Base-by-base conservation (phyloP, 2,113 vertebrate species). In the Hirundichthys speculiger region DNA sequence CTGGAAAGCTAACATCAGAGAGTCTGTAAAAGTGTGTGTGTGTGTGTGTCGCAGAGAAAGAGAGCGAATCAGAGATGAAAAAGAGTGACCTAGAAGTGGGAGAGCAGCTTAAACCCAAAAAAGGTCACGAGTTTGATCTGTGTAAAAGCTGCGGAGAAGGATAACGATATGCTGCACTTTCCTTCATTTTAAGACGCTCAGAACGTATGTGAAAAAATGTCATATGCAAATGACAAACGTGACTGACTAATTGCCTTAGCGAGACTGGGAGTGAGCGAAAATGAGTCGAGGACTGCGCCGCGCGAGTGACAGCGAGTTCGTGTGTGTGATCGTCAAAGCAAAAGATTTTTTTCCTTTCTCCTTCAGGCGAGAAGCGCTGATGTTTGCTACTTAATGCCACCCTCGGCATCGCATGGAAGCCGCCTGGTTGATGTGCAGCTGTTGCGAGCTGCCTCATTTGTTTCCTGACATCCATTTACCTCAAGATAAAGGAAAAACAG, bases 381-480 rank as follows among this genome's bases (percentile, higher is more conserved):
- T 72, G 83, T 85, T 81, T 64, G 72, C 66, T 68, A 10, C 82
- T 82, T 77, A 75, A 82, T 66, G 75, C 75, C 82, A 73, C 75
- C 82, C 74, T 87, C 49, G 57, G 62, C 81, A 58, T 82, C 68
- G 68, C 79, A 38, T 43, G 75, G 70, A 76, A 69, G 73, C 71
- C 51, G 73, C 59, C 70, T 22, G 75, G 66, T 70, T 88, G 86
- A 78, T 76, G 86, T 86, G 85, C 85, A 88, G 81, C 86, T 87
- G 85, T 82, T 87, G 77, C 61, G 51, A 59, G 75, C 73, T 34
- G 84, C 79, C 83, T 90, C 86, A 76, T 89, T 89, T 87, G 83
- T 86, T 85, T 75, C 67, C 75, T 61, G 88, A 90, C 85, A 80
- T 52, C 79, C 85, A 85, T 88, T 90, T 87, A 86, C 85, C 78